Evolutionary conservation across 2,113 vertebrate genomes (phyloP), one percentile per base, ranked within the genome.

Genomic region (Clarias batrachus): DNA sequence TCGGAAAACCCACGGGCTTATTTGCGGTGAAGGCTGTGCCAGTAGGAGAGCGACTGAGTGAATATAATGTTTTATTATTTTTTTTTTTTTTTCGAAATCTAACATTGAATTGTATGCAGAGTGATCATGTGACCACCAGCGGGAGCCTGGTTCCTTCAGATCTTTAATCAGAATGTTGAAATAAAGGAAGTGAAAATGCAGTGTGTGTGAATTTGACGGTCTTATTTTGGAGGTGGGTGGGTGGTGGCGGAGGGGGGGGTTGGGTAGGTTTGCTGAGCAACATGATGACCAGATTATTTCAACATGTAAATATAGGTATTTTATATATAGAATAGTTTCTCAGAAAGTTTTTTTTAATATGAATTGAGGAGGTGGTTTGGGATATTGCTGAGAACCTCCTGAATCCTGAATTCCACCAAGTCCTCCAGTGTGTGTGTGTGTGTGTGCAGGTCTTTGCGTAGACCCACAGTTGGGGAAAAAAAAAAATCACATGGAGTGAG

Each of bases 111-210:
- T 23, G n/a, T 85, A 17, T 79, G 54, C 3, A 86, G 59, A 57
- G 76, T 70, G 70, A 56, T 81, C 68, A 56, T 87, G 52, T 87
- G 74, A 86, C 84, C 78, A 87, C 89, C 90, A 91, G 86, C 88
- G 91, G 91, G 27, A 71, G 87, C 62, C 65, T 63, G 52, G 78
- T 87, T 91, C 90, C 87, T 89, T 56, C 78, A 88, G 86, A 81
- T 83, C 79, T 88, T 88, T 65, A 74, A 83, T 60, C 80, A 71
- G 87, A 78, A 65, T 85, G 65, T 77, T 90, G 77, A 84, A 57
- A 84, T 88, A 88, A 87, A 91, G 48, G 4, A 83, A 87, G 33
- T 41, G 77, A 52, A 87, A 89, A 78, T 21, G n/a, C 85, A 88
- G 90, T 16, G 37, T 65, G 89, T 66, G 23, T n/a, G 81, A 23